Evolutionary conservation across 2,113 vertebrate species (phyloP).

Genomic region (Otocyon megalotis): DNA sequence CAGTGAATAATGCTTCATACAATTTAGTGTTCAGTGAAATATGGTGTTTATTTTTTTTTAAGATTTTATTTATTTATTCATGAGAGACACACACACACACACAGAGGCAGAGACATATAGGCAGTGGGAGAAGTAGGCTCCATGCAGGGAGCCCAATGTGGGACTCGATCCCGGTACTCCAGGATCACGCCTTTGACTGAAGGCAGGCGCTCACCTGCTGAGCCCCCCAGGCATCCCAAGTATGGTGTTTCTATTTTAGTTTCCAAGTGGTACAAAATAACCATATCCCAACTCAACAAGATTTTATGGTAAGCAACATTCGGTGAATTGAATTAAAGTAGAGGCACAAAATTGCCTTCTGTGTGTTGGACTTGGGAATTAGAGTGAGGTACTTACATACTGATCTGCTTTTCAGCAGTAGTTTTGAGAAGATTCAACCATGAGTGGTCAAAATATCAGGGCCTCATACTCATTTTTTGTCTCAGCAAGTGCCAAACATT

Average conservation of each 20-base stretch:
- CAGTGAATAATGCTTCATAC: too few relatives aligned
- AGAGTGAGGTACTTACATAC: rapidly evolving
- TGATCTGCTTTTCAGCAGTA: not conserved
- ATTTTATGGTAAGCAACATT: not conserved
- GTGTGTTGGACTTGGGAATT: not conserved
- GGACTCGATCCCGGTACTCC: too few relatives aligned
- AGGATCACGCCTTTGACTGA: too few relatives aligned
- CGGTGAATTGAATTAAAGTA: not conserved
- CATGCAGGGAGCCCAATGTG: too few relatives aligned
- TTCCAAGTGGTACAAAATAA: not conserved
- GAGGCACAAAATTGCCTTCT: not conserved
- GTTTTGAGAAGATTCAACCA: not conserved
- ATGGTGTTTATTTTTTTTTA: not conserved
- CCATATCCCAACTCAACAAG: not conserved
- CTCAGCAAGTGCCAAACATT: not conserved
- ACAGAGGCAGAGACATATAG: too few relatives aligned
- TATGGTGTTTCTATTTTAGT: not conserved
- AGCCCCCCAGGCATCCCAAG: not conserved
- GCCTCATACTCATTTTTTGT: not conserved
- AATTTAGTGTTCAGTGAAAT: not conserved
- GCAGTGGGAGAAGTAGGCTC: too few relatives aligned
- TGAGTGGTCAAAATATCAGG: not conserved
- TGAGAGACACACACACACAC: too few relatives aligned
- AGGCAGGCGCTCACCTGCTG: too few relatives aligned
- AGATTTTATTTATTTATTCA: too few relatives aligned